Base-by-base conservation (phyloP, 1,140 invertebrate species). In the Zaprionus taronus region DNA sequence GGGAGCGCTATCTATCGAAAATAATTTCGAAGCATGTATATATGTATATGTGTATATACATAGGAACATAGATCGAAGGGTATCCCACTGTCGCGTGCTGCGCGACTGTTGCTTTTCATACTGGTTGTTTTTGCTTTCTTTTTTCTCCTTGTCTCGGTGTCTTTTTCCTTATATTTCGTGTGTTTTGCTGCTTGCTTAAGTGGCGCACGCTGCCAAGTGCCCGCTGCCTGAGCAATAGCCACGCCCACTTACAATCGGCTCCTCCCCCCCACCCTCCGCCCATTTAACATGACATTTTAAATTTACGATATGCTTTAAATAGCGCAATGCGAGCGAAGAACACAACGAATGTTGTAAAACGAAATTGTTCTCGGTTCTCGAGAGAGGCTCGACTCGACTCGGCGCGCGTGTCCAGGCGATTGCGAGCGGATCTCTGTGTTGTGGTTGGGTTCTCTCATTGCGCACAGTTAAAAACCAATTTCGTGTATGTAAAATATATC, bases 291-390 rank as follows among this genome's bases (percentile, higher is more conserved):
- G 84, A 89, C 84, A 89, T 89, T 89, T 89, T 90, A 89, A 89
- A 89, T 89, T 89, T 89, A 89, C 84, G 84, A 89, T 89, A 90
- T 89, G 89, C 84, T 90, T 89, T 89, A 89, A 89, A 89, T 90
- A 85, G 85, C 85, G 81, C 84, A 89, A 77, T 84, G 81, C 81
- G 78, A 84, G 72, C 68, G 74, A 65, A 74, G 64, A 81, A 83
- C 81, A 89, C 84, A 89, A 84, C 85, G 85, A 89, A 79, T 77
- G 85, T 81, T 89, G 84, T 89, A 90, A 89, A 89, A 90, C 71
- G 81, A 90, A 89, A 89, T 89, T 89, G 84, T 81, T 79, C 85
- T 81, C 85, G 73, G 75, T 66, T 67, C 70, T 72, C 75, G 36
- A 73, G 75, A 63, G 60, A 64, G 61, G 58, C 68, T 55, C 58